Evolutionary conservation across 2,888 invertebrate genomes (phyloP), one percentile per base, ranked within the genome.

Genomic region (Zeuzera pyrina): DNA sequence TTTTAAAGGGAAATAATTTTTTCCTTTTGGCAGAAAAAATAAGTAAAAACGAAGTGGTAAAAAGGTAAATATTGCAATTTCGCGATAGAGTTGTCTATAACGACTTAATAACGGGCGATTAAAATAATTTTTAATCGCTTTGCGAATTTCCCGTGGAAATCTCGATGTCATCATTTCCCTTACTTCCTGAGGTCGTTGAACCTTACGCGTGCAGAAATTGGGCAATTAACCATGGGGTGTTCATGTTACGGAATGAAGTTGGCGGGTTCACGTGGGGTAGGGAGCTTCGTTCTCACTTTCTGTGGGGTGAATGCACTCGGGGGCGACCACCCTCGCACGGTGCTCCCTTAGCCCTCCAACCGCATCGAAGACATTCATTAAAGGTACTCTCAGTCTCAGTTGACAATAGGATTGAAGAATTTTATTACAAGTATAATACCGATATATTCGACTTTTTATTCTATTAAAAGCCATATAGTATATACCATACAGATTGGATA

Each of bases 241-340:
- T 59, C 62, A 58, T 69, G 71, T 67, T 60, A 56, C 56, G 71
- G 72, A 67, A 76, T 69, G 71, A 66, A 63, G 65, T 64, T 55
- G 57, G 45, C 52, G 55, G 53, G n/a, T n/a, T n/a, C n/a, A n/a
- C n/a, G n/a, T n/a, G n/a, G 25, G 25, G 12, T 25, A 12, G 25
- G 25, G 71, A 66, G 63, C 47, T n/a, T n/a, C 55, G 62, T 59
- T 73, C 72, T 78, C 77, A 71, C 78, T 81, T 79, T 79, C 78
- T 58, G 53, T 64, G 77, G 77, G 83, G 78, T 79, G 83, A 81
- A 79, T 81, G 83, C 78, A 79, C 83, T 67, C 28, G 69, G 73
- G 69, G 70, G 46, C 63, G 58, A 62, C 68, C 57, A 69, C 54
- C 69, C 71, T 63, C 45, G 42, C 52, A 55, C 59, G 51, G 56